Evolutionary conservation across 2,113 vertebrate species (phyloP).

Genomic region (Sebastes schlegelii): DNA sequence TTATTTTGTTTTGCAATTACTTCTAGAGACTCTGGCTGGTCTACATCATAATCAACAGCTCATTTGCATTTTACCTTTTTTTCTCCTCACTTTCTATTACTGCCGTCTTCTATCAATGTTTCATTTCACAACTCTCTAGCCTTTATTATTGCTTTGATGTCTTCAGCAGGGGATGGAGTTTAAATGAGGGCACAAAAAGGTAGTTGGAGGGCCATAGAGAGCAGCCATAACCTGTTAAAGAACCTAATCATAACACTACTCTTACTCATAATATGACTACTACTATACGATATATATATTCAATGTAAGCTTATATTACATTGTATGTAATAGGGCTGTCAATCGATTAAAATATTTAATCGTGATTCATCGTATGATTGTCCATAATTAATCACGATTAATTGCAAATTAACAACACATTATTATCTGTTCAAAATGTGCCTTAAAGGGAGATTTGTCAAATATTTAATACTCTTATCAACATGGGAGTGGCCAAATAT

Average conservation of each 20-base stretch:
- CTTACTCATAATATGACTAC: no score
- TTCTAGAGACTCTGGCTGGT: not conserved
- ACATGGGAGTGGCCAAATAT: no score
- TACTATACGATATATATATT: not conserved
- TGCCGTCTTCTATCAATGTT: not conserved
- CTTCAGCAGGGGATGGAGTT: not conserved
- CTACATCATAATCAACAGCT: slow-evolving; percentile 20
- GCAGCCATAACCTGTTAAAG: not conserved
- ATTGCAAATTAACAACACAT: no score
- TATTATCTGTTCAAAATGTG: no score
- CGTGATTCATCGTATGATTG: no score
- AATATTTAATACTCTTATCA: no score
- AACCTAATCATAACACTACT: not conserved
- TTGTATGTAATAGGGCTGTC: not conserved
- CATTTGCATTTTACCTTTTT: slow-evolving; percentile 20
- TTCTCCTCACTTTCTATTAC: not conserved
- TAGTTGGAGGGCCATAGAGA: not conserved
- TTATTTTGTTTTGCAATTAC: not conserved
- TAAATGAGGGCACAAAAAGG: not conserved
- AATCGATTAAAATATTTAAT: no score
- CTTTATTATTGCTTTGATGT: not conserved
- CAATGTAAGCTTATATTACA: not conserved
- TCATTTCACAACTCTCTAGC: not conserved
- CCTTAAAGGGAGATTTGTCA: no score
- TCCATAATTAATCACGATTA: no score